These are phyloP conservation scores for Flexamia atlantica DNA, from an alignment of 2,888 invertebrate species.

Conservation along the genomic window DNA sequence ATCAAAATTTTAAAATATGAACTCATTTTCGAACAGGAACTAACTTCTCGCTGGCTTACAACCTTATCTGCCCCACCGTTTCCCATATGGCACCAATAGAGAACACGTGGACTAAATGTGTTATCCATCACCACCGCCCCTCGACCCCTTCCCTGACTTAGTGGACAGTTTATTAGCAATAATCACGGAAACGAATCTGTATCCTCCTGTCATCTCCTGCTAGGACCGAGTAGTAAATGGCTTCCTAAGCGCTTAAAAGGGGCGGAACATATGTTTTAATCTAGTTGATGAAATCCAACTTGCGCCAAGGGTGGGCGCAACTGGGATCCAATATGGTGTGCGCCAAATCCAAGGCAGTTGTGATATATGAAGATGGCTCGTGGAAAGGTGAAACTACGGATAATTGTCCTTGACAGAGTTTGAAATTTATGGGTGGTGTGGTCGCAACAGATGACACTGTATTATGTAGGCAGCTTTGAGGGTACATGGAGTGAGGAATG, in stretches of 20 bases:
- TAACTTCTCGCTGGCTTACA: no score
- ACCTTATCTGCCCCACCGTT: not conserved
- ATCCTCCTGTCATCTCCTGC: conserved; percentile 24
- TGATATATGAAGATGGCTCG: conserved; percentile 49
- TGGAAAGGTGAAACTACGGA: conserved; percentile 13
- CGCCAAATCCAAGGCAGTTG: not conserved
- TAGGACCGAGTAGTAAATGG: not conserved
- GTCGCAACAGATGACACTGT: not conserved
- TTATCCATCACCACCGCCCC: conserved; percentile 15
- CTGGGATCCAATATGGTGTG: conserved; percentile 8
- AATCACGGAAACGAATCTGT: conserved; percentile 33
- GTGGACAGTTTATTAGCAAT: conserved; percentile 39
- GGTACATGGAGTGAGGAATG: no score
- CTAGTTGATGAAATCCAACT: not conserved
- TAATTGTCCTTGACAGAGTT: conserved; percentile 55
- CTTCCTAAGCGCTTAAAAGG: conserved; percentile 2
- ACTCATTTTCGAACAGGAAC: no score
- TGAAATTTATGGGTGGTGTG: conserved; percentile 47
- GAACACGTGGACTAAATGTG: conserved; percentile 28
- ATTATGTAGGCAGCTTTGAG: no score
- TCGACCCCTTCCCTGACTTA: conserved; percentile 16
- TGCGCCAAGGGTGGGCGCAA: not conserved
- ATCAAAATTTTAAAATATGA: no score
- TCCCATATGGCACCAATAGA: conserved; percentile 26
- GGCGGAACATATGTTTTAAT: conserved; percentile 39